Base-by-base conservation (phyloP, 1,140 invertebrate genomes). In the Octopus sinensis region DNA sequence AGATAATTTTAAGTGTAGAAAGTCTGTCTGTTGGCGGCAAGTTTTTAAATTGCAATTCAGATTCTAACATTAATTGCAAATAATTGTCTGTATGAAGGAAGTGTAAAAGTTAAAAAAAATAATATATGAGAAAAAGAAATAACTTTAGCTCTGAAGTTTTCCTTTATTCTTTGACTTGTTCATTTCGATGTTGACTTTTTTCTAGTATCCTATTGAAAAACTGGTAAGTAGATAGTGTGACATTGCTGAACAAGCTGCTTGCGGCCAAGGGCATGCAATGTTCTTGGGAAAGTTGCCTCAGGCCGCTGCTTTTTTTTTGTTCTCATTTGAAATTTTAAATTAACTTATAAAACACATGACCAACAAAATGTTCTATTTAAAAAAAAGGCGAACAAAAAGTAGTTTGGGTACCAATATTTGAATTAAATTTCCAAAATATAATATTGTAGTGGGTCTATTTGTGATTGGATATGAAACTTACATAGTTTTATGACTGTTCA, bases 211-310 rank as follows among this genome's bases (percentile, higher is more conserved):
- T 12, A 73, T 73, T 73, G 68, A 73, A 73, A 73, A 73, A 73
- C 68, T 73, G 68, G 68, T 73, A 73, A 73, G 68, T 73, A 73
- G 68, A 73, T 13, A 73, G 68, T 73, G 68, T 73, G 68, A 23
- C 68, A 73, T 73, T 73, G 68, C 68, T 73, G 68, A 73, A 23
- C 68, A n/a, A 73, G 30, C 30, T 73, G 68, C 68, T 73, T 73
- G 68, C 6, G 68, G 68, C 68, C 68, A 73, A 43, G 30, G 13
- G 68, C 13, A 73, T 73, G 17, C 68, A 73, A 23, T 73, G 68
- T 7, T 13, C 7, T 73, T 23, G 13, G 30, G 68, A 73, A 73
- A n/a, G 68, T 73, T 73, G 68, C 68, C 68, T 73, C 68, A 13
- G 68, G 68, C 68, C 68, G 68, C 68, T n/a, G 17, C 17, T 73